Evolutionary conservation across 1,140 invertebrate genomes (phyloP), one percentile per base, ranked within the genome.

Genomic region (Zaprionus nigranus): DNA sequence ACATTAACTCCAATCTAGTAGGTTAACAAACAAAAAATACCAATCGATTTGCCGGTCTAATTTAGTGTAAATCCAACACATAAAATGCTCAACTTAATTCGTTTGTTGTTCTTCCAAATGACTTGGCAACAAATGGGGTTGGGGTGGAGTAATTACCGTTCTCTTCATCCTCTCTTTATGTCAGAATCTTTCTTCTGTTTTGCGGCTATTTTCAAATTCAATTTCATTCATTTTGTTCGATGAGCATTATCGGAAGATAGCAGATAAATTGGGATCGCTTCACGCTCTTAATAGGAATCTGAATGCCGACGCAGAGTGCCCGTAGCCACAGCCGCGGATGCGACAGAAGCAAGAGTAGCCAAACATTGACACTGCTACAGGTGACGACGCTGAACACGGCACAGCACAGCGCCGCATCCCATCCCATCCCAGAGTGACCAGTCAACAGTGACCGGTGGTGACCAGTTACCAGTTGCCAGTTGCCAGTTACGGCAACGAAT

Each of bases 201-300:
- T 28, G 73, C 71, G 51, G 43, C 54, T 87, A 88, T 81, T 90
- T 87, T 79, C 82, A 78, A 81, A 82, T 86, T 88, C 87, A 92
- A 92, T 92, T 92, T 91, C 92, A 92, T 92, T 92, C 91, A 92
- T 91, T 92, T 92, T 92, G 91, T 92, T 92, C 91, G 91, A 81
- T 92, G 91, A 92, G 91, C 91, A 92, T 92, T 92, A 92, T 92
- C 91, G 73, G 82, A 66, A 78, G 91, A 92, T 92, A 92, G 85
- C 87, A 83, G 91, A 92, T 92, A 91, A 92, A 92, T 90, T 79
- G 81, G 91, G 91, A 92, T 92, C 82, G 83, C 87, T 92, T 92
- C 91, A 92, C 91, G 91, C 91, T 92, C 87, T 91, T 92, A 92
- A 92, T 92, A 91, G 91, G 77, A 77, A 79, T 49, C 77, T 66